Base-by-base conservation (phyloP, 2,113 vertebrate genomes). In the Clinocottus analis region DNA sequence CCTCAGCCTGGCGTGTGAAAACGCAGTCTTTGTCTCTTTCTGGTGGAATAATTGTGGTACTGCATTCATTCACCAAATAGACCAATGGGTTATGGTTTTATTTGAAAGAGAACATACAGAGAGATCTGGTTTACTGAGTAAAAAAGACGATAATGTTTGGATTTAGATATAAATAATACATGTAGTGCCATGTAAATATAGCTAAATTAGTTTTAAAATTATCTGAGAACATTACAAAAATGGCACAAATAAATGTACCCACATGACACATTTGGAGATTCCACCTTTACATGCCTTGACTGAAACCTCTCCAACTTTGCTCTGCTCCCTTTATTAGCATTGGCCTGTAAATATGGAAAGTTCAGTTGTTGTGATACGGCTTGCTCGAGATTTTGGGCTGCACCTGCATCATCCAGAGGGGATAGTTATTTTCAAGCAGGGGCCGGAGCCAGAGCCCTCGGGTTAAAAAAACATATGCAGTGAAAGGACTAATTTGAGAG, bases 401-500 rank as follows among this genome's bases (percentile, higher is more conserved):
- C 47, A 51, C 47, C 47, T 49, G 19, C 47, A 49, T 9, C 47
- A 49, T 8, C 47, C 47, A 49, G 8, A 49, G 2, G 51, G 9
- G 51, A 5, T 25, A 55, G 55, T 29, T 13, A 56, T 56, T 56
- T 56, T 27, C 53, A 56, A 56, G 23, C 5, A 55, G 23, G 53
- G 23, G 53, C 53, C 25, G n/a, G 23, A 53, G 21, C 9, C 49
- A 53, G 49, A 53, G 47, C 9, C 11, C n/a, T 11, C 23, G 51
- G 51, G 12, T 55, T 51, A 13, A 25, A 51, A 51, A 23, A 4
- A 51, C 59, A 64, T 5, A 72, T 59, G 69, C 41, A 80, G 23
- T 60, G n/a, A 80, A 45, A 27, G 14, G 51, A 84, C 61, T 69
- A 6, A 79, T 76, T 66, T 85, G 82, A 85, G 71, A 88, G 84